Evolutionary conservation across 2,888 invertebrate genomes (phyloP), one percentile per base, ranked within the genome.

Genomic region (Bimastos eiseni): DNA sequence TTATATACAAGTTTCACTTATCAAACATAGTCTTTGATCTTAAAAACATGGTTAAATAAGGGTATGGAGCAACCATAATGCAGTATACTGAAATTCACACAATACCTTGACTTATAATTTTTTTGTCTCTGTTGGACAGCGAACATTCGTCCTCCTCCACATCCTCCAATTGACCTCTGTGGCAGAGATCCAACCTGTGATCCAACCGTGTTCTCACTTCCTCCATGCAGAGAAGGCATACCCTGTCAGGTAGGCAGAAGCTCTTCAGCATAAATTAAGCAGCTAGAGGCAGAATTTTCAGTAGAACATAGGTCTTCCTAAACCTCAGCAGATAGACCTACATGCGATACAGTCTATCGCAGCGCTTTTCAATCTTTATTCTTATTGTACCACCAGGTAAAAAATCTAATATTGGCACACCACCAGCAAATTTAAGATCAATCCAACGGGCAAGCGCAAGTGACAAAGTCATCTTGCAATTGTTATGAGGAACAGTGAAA

Each of bases 101-200:
- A n/a, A 4, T 70, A n/a, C n/a, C 8, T 24, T 55, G 55, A 55
- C 30, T 55, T 55, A 55, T 70, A 70, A 13, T 30, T 70, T 70
- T 8, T 55, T 5, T 70, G 30, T 70, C n/a, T 70, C n/a, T 70
- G 86, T 37, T 86, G 34, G 5, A 37, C 37, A 86, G 86, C 86
- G 6, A 86, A 86, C 86, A 17, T 86, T 33, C 86, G 86, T 34
- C 86, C 86, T 86, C 86, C 86, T 34, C 86, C 86, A 8, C 34
- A 24, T 86, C 86, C 86, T 86, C 86, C 86, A 37, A 34, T 86
- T 86, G 86, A 86, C 37, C 86, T 86, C 37, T 86, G 86, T 37
- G 86, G 86, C 36, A 17, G 86, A 34, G 86, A 86, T 86, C 86
- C 86, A 19, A 24, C 24, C 0, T 86, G 86, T 37, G 86, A 86